A percentile compares a stretch with the other conserved stretches of the same genome.
Evolutionary conservation across 2,113 vertebrate species (phyloP).

Genomic region (Percina caprodes): DNA sequence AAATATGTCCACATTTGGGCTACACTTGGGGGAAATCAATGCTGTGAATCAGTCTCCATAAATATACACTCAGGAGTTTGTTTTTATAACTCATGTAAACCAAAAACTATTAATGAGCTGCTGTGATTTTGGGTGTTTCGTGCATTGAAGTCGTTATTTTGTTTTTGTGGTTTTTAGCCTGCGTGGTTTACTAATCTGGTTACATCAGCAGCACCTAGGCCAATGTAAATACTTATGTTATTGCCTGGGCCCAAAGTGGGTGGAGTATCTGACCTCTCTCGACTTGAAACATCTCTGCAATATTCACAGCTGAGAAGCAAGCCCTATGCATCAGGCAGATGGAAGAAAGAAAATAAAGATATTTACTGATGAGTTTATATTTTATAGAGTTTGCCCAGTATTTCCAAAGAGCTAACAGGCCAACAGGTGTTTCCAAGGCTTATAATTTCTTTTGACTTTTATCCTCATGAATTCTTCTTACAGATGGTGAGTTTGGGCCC

Average conservation of each 20-base stretch:
- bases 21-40: not conserved
- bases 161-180: constrained; percentile 32
- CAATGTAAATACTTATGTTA: constrained; percentile 76
- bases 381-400: constrained; percentile 1
- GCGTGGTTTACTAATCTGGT: constrained; percentile 44
- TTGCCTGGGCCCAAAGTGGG: constrained; percentile 42
- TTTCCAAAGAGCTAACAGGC: constrained; percentile 23
- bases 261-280: constrained; percentile 57
- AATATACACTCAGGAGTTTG: constrained; percentile 12
- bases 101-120: not conserved
- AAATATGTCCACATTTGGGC: not conserved
- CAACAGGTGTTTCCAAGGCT: not conserved
- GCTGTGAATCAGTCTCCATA: not conserved
- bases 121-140: constrained; percentile 4
- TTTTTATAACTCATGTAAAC: constrained; percentile 2
- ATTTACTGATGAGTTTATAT: constrained; percentile 19
- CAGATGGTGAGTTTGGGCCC: constrained; percentile 33
- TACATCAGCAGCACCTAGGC: constrained; percentile 51
- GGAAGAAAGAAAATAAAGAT: not conserved
- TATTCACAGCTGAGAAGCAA: constrained; percentile 24
- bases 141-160: constrained; percentile 24
- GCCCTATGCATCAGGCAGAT: not conserved
- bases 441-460: constrained; percentile 38
- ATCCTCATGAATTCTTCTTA: constrained; percentile 45
- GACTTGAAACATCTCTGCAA: constrained; percentile 27